Percentiles rank a stretch among this genome's conserved stretches.
Conservation (phyloP, 2,797 vertebrate species). For the Siniperca scherzeri region DNA sequence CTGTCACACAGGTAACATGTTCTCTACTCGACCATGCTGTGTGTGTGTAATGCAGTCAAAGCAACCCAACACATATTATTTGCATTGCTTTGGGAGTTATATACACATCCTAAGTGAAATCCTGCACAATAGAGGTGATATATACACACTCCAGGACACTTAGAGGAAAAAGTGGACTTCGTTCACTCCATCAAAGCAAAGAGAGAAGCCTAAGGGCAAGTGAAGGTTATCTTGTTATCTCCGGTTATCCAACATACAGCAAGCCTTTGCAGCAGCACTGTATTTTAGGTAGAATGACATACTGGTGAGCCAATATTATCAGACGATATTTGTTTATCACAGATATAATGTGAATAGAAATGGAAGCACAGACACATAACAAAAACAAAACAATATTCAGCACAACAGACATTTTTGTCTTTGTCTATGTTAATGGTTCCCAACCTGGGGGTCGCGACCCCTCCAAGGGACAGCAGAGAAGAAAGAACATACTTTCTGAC, state of each 20-base stretch:
- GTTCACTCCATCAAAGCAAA: conserved; percentile 8
- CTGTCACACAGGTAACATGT: conserved; percentile 14
- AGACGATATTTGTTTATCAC: background rate
- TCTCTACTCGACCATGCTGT: background rate
- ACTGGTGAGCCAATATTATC: background rate
- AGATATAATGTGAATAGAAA: conserved; percentile 7
- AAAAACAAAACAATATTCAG: background rate
- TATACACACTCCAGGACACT: background rate
- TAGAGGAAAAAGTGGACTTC: background rate
- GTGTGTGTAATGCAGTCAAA: conserved; percentile 8
- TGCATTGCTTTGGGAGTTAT: background rate
- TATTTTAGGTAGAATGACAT: background rate
- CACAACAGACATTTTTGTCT: background rate
- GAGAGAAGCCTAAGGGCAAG: background rate
- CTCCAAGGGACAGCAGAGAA: background rate
- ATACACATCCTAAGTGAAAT: background rate
- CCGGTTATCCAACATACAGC: background rate
- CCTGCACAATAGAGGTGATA: background rate
- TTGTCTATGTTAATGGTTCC: background rate
- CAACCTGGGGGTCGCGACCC: background rate
- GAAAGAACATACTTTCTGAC: background rate
- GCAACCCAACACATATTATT: conserved; percentile 10
- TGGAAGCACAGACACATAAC: background rate
- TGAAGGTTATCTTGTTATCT: conserved; percentile 25
- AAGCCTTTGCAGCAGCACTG: background rate